A percentile compares a stretch with the other conserved stretches of the same genome.
Evolutionary conservation across 2,888 invertebrate species (phyloP).

Genomic region (Antheraea assamensis): DNA sequence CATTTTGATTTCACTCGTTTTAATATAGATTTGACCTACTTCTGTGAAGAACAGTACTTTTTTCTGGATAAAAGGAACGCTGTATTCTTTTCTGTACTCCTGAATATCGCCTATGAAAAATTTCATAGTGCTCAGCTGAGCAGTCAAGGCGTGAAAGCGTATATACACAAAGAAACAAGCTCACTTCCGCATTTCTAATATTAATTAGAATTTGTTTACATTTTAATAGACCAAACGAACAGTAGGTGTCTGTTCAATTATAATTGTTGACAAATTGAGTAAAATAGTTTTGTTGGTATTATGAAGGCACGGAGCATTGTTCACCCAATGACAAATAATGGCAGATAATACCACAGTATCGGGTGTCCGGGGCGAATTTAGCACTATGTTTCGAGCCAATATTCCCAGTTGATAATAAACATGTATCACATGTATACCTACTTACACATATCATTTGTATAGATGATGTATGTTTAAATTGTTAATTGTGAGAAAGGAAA

Average conservation of each 20-base stretch:
- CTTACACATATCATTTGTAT: constrained; percentile 29
- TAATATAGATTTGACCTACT: too few species aligned
- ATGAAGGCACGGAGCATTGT: constrained; percentile 68
- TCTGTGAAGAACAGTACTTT: too few species aligned
- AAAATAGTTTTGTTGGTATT: constrained; percentile 63
- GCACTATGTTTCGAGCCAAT: constrained; percentile 77
- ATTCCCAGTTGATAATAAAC: constrained; percentile 77
- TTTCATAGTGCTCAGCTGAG: too few species aligned
- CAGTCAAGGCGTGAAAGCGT: too few species aligned
- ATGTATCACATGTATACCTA: constrained; percentile 47
- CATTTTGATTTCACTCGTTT: too few species aligned
- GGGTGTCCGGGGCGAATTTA: constrained; percentile 75
- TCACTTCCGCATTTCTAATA: too few species aligned
- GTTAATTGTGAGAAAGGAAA: neutral
- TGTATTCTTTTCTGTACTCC: too few species aligned
- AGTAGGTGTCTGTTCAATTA: constrained; percentile 42
- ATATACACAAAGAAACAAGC: too few species aligned
- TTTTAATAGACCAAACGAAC: constrained; percentile 1
- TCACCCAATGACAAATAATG: constrained; percentile 79
- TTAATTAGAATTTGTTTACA: neutral
- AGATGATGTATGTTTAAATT: constrained; percentile 23
- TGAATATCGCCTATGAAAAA: too few species aligned
- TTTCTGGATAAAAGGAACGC: too few species aligned
- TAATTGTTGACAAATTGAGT: constrained; percentile 71
- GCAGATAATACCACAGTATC: constrained; percentile 80